Evolutionary conservation across 2,113 vertebrate genomes (phyloP).

Genomic region (Pseudorhombus dupliciocellatus): DNA sequence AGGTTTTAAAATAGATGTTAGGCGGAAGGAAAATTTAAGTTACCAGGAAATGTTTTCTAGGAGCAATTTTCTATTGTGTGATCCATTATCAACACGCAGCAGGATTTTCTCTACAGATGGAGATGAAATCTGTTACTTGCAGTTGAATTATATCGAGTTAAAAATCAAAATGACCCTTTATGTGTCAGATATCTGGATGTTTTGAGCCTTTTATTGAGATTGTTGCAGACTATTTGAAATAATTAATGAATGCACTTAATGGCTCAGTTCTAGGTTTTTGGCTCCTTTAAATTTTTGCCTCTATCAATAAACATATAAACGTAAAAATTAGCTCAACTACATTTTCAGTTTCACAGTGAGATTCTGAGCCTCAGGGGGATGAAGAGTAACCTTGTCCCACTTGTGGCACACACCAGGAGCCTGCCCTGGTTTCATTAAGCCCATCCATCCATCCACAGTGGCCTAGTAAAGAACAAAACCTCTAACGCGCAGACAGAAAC

Average conservation of each 20-base stretch:
- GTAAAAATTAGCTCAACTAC: conserved; percentile 5
- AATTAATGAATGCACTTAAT: no score
- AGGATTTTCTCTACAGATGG: background rate
- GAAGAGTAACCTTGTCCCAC: conserved; percentile 55
- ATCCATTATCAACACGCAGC: background rate
- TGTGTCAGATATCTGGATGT: no score
- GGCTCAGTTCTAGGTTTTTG: no score
- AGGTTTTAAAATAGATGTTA: conserved; percentile 13
- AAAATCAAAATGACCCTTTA: no score
- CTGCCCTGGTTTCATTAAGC: conserved; percentile 53
- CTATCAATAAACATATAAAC: background rate
- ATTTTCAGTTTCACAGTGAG: conserved; percentile 7
- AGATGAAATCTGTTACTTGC: background rate
- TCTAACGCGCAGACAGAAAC: conserved; percentile 26
- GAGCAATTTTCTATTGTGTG: background rate
- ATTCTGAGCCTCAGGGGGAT: conserved; percentile 20
- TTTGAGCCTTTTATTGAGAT: no score
- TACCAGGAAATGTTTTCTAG: background rate
- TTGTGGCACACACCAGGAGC: conserved; percentile 37
- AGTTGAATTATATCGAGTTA: no score
- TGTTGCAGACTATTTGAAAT: no score
- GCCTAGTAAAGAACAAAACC: conserved; percentile 43
- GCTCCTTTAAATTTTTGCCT: no score
- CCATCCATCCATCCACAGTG: conserved; percentile 40
- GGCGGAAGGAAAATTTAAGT: background rate